Conservation (phyloP, 1,140 invertebrate genomes). For the Mya arenaria region DNA sequence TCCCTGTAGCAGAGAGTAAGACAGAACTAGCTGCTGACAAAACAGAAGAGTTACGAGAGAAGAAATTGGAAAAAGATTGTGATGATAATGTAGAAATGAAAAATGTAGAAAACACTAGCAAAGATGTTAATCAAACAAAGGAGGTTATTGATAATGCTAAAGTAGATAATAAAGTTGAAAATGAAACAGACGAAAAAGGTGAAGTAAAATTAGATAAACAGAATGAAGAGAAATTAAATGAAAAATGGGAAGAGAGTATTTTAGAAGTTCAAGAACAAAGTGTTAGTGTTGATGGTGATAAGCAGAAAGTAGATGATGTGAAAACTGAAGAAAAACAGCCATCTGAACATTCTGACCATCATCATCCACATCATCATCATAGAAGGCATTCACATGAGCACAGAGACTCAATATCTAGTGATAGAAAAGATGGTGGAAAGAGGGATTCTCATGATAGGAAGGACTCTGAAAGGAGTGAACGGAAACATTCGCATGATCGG, state of each 20-base stretch:
- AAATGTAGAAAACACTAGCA: not conserved
- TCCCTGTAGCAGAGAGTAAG: too few species aligned
- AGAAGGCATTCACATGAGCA: constrained; percentile 27
- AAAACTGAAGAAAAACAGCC: constrained; percentile 10
- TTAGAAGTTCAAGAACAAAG: not conserved
- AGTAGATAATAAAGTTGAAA: not conserved
- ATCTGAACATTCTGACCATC: constrained; percentile 12
- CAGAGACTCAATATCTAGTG: constrained; percentile 16
- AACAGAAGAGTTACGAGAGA: too few species aligned
- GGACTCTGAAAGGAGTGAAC: constrained; percentile 13
- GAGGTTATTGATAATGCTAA: not conserved
- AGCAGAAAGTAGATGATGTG: not conserved
- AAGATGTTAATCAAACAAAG: not conserved
- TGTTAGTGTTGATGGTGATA: constrained; percentile 17
- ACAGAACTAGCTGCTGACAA: not conserved
- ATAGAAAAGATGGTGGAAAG: not conserved
- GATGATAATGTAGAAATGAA: not conserved
- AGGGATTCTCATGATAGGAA: constrained; percentile 13
- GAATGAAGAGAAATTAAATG: not conserved
- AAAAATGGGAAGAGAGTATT: too few species aligned
- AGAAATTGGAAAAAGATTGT: not conserved
- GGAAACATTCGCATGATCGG: not conserved
- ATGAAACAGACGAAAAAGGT: not conserved
- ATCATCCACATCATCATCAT: constrained; percentile 49
- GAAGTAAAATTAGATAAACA: not conserved